Percentiles rank a stretch among this genome's conserved stretches.
phyloP scores from a whole-genome alignment of 2,113 vertebrate genomes.

The Gambusia affinis region DNA sequence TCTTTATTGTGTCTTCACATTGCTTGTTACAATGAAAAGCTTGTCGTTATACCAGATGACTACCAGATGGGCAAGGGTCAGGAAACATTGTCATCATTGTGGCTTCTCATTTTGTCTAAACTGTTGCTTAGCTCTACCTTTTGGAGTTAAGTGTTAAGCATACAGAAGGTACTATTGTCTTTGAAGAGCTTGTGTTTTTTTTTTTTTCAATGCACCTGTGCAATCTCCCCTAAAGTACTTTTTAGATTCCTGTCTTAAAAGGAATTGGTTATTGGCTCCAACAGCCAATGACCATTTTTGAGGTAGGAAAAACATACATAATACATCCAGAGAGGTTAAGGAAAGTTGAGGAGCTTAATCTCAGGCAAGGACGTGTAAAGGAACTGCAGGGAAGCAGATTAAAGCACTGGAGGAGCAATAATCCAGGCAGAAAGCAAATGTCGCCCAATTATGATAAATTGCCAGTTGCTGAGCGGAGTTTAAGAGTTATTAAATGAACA shows the following conservation, averaged over 20 bases:
- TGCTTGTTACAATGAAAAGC: too few species aligned
- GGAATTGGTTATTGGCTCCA: background rate
- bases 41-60: too few species aligned
- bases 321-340: constrained; percentile 9
- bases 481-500: constrained; percentile 70
- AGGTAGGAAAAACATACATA: constrained; percentile 13
- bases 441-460: constrained; percentile 35
- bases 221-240: background rate
- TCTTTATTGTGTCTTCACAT: too few species aligned
- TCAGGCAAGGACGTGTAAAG: constrained; percentile 7
- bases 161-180: too few species aligned
- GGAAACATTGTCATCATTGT: too few species aligned
- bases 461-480: constrained; percentile 33
- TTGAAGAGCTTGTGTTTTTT: background rate
- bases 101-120: too few species aligned
- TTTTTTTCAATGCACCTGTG: background rate
- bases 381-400: constrained; percentile 26
- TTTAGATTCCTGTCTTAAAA: background rate
- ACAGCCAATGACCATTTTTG: background rate
- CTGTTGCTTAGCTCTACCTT: too few species aligned
- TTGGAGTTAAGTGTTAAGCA: too few species aligned
- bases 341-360: constrained; percentile 5
- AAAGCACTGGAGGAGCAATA: constrained; percentile 20
- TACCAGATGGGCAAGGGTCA: too few species aligned
- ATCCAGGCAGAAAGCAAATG: constrained; percentile 35